Base-by-base conservation (phyloP, 2,113 vertebrate genomes). In the Coregonus clupeaformis region DNA sequence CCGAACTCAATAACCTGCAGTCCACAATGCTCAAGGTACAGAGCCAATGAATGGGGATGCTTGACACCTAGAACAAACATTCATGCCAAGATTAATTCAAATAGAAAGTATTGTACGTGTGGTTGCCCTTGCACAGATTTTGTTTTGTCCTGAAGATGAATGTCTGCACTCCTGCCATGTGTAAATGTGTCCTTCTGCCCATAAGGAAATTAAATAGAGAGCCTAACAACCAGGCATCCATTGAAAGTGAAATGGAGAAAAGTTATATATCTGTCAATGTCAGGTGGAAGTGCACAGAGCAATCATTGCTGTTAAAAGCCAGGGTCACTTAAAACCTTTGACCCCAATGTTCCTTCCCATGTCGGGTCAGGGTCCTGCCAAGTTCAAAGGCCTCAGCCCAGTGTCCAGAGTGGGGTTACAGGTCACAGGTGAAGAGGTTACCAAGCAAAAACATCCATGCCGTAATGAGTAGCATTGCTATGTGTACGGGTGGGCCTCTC, bases 221-320 rank as follows among this genome's bases (percentile, higher is more conserved):
- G 12, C 27, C 63, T 22, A 47, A 30, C 30, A 68, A 55, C 25
- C 18, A 65, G 11, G n/a, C 42, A 27, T n/a, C 60, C 24, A 22
- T 71, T 64, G 29, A 20, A 42, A 25, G 13, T 22, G 20, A 27
- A 42, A 52, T 29, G 59, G 73, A 75, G 68, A 12, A 18, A 76
- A 65, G 52, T 1, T 62, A 49, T 60, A 77, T 72, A 79, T 87
- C 52, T 7, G 62, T 89, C 74, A 80, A 20, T 68, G 76, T 84
- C 32, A 36, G 36, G 55, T 77, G 32, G 6, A 84, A 73, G 69
- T 25, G 78, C 64, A 79, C 68, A 68, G 57, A 27, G 25, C 69
- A 89, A 80, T 73, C 78, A 84, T 78, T 86, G 27, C 68, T 71
- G 71, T 74, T 79, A 85, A 67, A 87, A 88, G 86, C 82, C 77